phyloP scores from a whole-genome alignment of 2,113 vertebrate species.

The Lepidothrix coronata region DNA sequence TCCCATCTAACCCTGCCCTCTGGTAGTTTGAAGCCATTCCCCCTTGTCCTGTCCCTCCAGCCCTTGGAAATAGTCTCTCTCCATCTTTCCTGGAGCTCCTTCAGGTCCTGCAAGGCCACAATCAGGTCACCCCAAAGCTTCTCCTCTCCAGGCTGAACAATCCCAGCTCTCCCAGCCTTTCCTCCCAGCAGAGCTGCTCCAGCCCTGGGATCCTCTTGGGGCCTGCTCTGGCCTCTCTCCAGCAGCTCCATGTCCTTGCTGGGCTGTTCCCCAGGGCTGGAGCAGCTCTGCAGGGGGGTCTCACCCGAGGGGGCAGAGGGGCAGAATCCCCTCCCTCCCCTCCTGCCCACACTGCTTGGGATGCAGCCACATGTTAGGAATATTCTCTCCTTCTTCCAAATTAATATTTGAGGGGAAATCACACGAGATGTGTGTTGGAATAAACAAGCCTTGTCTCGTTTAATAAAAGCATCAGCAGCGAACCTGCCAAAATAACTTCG shows the following conservation, averaged over 20 bases:
- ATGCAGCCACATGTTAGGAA: neutral
- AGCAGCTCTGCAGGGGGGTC: neutral
- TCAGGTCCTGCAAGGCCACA: neutral
- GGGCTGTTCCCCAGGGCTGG: neutral
- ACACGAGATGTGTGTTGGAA: fast-evolving
- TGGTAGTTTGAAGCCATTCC: too few species aligned
- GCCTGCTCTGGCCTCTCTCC: neutral
- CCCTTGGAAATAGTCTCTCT: neutral
- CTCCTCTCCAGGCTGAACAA: neutral
- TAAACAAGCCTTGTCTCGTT: neutral
- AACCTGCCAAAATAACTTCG: neutral
- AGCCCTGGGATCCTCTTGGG: neutral
- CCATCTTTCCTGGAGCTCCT: neutral
- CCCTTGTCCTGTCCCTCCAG: neutral
- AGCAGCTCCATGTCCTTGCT: neutral
- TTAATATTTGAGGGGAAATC: neutral
- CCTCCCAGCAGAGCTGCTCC: neutral
- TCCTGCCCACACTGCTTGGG: neutral
- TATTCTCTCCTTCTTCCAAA: neutral
- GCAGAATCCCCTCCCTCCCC: neutral
- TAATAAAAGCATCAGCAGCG: neutral
- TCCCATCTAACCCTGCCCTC: too few species aligned
- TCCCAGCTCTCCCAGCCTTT: neutral
- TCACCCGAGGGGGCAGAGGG: neutral
- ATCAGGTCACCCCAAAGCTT: neutral